A percentile compares a stretch with the other conserved stretches of the same genome.
Evolutionary conservation across 2,888 invertebrate genomes (phyloP).

Genomic region (Melanotus villosus): DNA sequence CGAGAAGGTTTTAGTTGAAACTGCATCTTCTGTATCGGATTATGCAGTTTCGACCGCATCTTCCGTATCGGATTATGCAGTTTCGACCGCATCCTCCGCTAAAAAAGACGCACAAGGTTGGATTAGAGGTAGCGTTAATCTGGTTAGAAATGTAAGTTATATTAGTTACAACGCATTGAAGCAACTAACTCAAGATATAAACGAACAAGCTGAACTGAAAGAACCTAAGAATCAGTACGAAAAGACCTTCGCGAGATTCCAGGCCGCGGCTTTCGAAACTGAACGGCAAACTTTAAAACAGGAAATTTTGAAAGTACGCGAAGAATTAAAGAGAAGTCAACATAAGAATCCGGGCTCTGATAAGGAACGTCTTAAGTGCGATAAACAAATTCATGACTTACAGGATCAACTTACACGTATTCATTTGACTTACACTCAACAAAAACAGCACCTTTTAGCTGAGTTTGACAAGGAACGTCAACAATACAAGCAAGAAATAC

Average conservation of each 20-base stretch:
- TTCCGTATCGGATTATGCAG: conserved; percentile 3
- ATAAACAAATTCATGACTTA: conserved; percentile 31
- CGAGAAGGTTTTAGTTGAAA: conserved; percentile 6
- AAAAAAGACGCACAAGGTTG: background rate
- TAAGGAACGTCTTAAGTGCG: conserved; percentile 24
- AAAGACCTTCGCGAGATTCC: conserved; percentile 14
- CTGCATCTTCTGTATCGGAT: conserved; percentile 7
- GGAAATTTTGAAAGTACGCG: conserved; percentile 10
- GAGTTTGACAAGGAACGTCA: conserved; percentile 28
- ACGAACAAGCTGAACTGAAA: background rate
- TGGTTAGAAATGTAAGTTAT: background rate
- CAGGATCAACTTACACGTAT: conserved; percentile 27
- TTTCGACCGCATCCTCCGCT: background rate
- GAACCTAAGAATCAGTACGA: conserved; percentile 26
- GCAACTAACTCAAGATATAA: conserved; percentile 2
- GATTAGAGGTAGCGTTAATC: background rate
- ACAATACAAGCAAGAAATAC: conserved; percentile 25
- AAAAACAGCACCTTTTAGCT: conserved; percentile 11
- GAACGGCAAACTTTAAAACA: background rate
- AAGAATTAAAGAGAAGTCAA: conserved; percentile 21
- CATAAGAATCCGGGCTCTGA: background rate
- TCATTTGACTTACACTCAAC: conserved; percentile 12
- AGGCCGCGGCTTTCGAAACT: conserved; percentile 29
- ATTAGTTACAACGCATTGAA: background rate
- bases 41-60: background rate